Conservation (phyloP, 2,113 vertebrate genomes). For the Lamprotornis superbus region DNA sequence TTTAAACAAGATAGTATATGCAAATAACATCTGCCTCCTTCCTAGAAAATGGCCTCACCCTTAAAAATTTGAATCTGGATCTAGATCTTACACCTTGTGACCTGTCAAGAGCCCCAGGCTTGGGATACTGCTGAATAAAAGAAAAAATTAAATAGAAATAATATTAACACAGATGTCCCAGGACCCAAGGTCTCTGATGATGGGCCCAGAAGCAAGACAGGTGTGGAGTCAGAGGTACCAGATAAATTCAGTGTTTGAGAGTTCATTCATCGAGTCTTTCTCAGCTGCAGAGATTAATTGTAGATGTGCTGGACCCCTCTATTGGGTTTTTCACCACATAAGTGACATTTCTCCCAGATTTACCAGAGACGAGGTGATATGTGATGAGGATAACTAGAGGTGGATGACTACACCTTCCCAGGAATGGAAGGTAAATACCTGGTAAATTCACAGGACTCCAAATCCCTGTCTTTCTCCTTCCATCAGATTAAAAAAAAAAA, state of each 20-base stretch:
- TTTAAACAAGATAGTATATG: neutral
- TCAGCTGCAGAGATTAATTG: neutral
- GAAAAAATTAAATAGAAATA: neutral
- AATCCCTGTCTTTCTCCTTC: neutral
- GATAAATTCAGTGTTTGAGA: neutral
- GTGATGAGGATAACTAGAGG: neutral
- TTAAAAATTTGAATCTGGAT: neutral
- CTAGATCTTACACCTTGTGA: neutral
- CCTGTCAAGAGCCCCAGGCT: neutral
- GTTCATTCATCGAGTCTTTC: neutral
- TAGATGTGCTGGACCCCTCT: neutral
- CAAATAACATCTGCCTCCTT: neutral
- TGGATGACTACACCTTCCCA: neutral
- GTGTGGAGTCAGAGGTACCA: neutral
- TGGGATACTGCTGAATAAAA: neutral
- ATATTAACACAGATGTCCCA: neutral
- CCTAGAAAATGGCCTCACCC: neutral
- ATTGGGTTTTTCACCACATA: rapidly evolving
- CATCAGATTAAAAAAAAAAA: neutral
- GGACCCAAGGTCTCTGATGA: neutral
- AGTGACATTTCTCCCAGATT: neutral
- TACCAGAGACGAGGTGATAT: neutral
- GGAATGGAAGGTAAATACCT: neutral
- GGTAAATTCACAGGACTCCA: neutral
- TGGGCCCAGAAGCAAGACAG: neutral